These are phyloP conservation scores for Leptinotarsa texana DNA, from an alignment of 1,140 invertebrate genomes.

Conservation along the genomic window DNA sequence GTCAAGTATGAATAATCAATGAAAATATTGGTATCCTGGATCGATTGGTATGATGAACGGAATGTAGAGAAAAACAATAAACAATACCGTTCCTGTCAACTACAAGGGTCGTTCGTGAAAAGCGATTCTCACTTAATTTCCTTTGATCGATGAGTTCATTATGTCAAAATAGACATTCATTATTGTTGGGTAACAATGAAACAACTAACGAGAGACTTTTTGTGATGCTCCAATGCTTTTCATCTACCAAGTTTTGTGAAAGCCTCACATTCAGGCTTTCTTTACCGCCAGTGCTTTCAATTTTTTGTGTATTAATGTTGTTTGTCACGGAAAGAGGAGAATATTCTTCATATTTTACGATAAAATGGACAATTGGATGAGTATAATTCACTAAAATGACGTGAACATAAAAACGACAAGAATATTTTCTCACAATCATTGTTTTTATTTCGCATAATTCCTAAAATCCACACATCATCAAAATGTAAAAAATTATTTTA, in stretches of 20 bases:
- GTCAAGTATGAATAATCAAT: too few species aligned
- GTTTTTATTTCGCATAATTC: too few species aligned
- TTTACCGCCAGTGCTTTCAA: neutral
- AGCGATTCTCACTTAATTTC: neutral
- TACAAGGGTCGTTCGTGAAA: neutral
- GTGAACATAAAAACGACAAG: too few species aligned
- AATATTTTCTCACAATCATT: too few species aligned
- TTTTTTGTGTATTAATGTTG: neutral
- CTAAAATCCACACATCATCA: too few species aligned
- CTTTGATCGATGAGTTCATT: constrained; percentile 3
- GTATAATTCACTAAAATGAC: too few species aligned
- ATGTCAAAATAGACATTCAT: constrained; percentile 4
- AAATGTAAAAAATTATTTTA: too few species aligned
- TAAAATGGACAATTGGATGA: too few species aligned
- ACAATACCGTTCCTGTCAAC: constrained; percentile 5
- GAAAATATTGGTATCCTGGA: neutral
- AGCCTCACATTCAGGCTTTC: neutral
- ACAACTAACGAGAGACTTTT: constrained; percentile 1
- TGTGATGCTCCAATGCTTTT: neutral
- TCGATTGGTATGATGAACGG: neutral
- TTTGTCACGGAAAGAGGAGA: neutral
- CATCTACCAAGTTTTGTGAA: neutral
- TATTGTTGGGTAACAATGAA: neutral
- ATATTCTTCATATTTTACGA: neutral
- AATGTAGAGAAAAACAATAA: neutral